Evolutionary conservation across 2,113 vertebrate genomes (phyloP), one percentile per base, ranked within the genome.

Genomic region (Procavia capensis): DNA sequence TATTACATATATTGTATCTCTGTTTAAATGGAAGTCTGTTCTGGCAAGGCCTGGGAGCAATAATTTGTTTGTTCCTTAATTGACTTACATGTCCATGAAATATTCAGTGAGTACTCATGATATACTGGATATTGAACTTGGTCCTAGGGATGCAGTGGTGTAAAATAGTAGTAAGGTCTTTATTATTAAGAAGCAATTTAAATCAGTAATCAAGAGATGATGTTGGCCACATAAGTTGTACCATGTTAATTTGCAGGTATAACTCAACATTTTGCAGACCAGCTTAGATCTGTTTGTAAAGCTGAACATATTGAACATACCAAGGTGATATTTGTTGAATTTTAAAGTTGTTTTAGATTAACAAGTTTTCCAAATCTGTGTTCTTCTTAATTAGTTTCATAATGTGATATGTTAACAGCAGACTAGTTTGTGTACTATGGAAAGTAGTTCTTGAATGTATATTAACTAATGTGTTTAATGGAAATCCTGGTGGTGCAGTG

Each of bases 311-410:
- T 29, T 72, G 34, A 70, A 4, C 19, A 87, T 43, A 96, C 5
- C 8, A 88, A 87, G 41, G 45, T 88, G 39, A 68, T 87, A 80
- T 95, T 87, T 84, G 68, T 95, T 90, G 63, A 89, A 50, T 3
- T 78, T 83, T 85, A 66, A 14, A 41, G 22, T 85, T 36, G 75
- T 88, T 85, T 81, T 16, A 24, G n/a, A 85, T 85, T 68, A 93
- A 57, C n/a, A 95, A 87, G 20, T 90, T 92, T 92, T 9, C 61
- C 76, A 95, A 79, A 29, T 86, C 20, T 90, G 3, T 41, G 9
- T 82, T 86, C 91, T 80, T 83, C 16, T 82, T 92, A 90, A 96
- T 88, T 84, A 85, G n/a, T 45, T 78, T 88, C 80, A 91, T 9
- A 59, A 31, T 63, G 41, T 74, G 43, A 94, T 95, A 3, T 94